Evolutionary conservation across 1,140 invertebrate species (phyloP).

Genomic region (Bombus waltoni): DNA sequence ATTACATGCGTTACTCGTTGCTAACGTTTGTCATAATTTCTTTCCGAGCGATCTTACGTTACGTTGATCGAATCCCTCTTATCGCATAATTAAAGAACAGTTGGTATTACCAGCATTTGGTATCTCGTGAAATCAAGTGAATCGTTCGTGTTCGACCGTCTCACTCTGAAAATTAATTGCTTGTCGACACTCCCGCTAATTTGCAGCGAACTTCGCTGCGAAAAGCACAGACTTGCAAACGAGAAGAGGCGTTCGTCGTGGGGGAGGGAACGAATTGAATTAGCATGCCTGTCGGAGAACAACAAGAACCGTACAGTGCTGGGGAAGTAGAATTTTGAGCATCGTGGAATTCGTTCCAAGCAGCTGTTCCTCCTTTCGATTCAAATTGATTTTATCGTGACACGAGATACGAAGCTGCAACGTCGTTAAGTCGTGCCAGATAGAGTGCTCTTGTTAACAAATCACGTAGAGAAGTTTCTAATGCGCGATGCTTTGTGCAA

Average conservation of each 20-base stretch:
- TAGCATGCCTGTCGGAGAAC: slow-evolving; percentile 22
- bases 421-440: slow-evolving; percentile 8
- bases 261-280: neutral
- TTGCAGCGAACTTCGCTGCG: neutral
- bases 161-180: slow-evolving; percentile 37
- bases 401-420: neutral
- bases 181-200: slow-evolving; percentile 31
- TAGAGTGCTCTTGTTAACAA: slow-evolving; percentile 47
- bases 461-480: slow-evolving; percentile 58
- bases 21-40: neutral
- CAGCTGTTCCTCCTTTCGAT: neutral
- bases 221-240: slow-evolving; percentile 7
- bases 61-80: neutral
- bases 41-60: neutral
- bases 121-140: slow-evolving; percentile 4
- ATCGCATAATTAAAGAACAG: neutral
- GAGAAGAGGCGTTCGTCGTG: neutral
- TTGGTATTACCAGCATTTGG: neutral
- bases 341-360: slow-evolving; percentile 7
- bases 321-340: neutral
- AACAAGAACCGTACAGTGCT: neutral
- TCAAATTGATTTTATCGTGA: slow-evolving; percentile 53
- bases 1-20: neutral
- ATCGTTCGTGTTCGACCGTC: neutral
- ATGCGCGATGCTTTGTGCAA: slow-evolving; percentile 23